Base-by-base conservation (phyloP, 2,888 invertebrate genomes). In the Ernsta delagoae region DNA sequence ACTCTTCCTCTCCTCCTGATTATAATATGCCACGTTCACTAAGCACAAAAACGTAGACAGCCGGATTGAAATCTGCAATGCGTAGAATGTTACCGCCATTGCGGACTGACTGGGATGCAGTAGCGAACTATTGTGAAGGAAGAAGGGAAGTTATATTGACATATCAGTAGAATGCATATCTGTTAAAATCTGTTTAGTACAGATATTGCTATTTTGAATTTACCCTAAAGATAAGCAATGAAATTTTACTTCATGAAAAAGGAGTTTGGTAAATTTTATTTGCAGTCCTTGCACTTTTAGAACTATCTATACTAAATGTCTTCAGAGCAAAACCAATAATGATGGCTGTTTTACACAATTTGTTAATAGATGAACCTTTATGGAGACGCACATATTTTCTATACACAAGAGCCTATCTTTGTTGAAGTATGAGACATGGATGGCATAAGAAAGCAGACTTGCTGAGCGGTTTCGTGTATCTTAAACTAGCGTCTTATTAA, bases 51-150 rank as follows among this genome's bases (percentile, higher is more conserved):
- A 50, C 45, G 56, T 48, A 16, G 67, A 50, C 61, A 31, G 67
- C 36, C 31, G 39, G 62, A 68, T 50, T n/a, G 45, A 59, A 64
- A 69, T 64, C 69, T 59, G 69, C 69, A 69, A 69, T 69, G 69
- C 69, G 69, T 69, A 63, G 59, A 39, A 64, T 50, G 24, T 59
- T 41, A n/a, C 69, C 12, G 59, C 59, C 62, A 50, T 41, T 57
- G 63, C 68, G 59, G 68, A 41, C 41, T 3, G 9, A 67, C 16
- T 9, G 43, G 43, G 62, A 48, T 48, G 50, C 56, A 36, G 31
- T n/a, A 7, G 53, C 53, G 54, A 12, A 11, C 4, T 8, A 53
- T n/a, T 16, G 24, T 24, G 8, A 53, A 53, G 16, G 1, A 16
- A 24, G 9, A 4, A 24, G 24, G 9, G 9, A 53, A 24, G 7